Evolutionary conservation across 2,797 vertebrate species (phyloP).

Genomic region (Fistularia tabacaria): DNA sequence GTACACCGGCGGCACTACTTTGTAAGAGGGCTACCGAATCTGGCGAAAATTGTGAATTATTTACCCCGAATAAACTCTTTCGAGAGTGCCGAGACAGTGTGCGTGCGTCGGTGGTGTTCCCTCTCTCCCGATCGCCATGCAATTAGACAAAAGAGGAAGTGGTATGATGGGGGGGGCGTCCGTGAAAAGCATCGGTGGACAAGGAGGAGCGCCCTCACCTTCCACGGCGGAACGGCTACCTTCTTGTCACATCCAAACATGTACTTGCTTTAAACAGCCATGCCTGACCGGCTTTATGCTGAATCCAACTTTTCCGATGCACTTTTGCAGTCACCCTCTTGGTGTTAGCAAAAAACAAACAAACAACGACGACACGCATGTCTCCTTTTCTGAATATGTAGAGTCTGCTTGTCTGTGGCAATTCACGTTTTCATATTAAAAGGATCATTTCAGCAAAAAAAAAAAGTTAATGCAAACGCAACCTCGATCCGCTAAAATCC

Average conservation of each 20-base stretch:
- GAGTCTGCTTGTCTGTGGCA: no score
- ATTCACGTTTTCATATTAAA: no score
- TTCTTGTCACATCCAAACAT: neutral
- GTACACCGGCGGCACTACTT: constrained; percentile 11
- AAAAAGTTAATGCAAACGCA: no score
- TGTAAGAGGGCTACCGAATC: constrained; percentile 19
- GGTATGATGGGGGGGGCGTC: constrained; percentile 68
- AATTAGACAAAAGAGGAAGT: constrained; percentile 80
- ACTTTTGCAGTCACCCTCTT: no score
- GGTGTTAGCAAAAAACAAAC: no score
- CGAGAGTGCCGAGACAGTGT: constrained; percentile 67
- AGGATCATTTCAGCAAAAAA: no score
- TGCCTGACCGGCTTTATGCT: no score
- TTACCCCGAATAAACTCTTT: constrained; percentile 73
- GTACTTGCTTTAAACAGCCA: no score
- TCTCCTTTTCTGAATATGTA: no score
- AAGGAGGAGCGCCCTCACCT: constrained; percentile 74
- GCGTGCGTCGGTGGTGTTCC: constrained; percentile 72
- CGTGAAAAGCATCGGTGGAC: constrained; percentile 55
- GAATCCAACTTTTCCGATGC: no score
- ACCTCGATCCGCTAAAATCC: neutral
- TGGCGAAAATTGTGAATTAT: constrained; percentile 49
- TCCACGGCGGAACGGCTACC: constrained; percentile 58
- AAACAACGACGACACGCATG: no score
- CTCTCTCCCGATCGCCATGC: constrained; percentile 81